These are phyloP conservation scores for Eremobia ochroleuca DNA, from an alignment of 2,888 invertebrate species.

Conservation along the genomic window DNA sequence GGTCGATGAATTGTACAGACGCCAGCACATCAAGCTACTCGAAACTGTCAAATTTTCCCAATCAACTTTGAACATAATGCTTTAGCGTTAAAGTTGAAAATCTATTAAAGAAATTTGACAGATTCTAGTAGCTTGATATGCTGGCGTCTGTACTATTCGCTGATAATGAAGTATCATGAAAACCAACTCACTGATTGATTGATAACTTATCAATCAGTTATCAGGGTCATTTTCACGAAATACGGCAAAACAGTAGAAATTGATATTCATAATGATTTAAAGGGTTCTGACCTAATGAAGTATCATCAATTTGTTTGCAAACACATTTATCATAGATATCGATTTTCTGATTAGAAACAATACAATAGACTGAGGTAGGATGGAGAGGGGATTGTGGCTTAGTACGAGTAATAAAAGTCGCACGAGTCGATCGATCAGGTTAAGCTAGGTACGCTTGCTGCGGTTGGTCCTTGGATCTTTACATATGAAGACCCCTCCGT, in stretches of 20 bases:
- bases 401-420: not conserved
- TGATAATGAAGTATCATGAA: slow-evolving; percentile 13
- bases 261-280: slow-evolving; percentile 28
- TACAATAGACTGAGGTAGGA: slow-evolving; percentile 2
- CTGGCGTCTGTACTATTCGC: too few relatives aligned
- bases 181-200: slow-evolving; percentile 37
- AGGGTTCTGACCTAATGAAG: slow-evolving; percentile 13
- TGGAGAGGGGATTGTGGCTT: not conserved
- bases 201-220: slow-evolving; percentile 41
- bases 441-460: not conserved
- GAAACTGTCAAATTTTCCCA: too few relatives aligned
- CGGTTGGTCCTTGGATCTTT: not conserved
- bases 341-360: slow-evolving; percentile 35
- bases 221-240: slow-evolving; percentile 13
- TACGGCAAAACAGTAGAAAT: slow-evolving; percentile 19
- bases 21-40: too few relatives aligned
- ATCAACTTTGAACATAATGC: too few relatives aligned
- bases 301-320: slow-evolving; percentile 8
- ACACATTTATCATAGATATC: slow-evolving; percentile 35
- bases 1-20: slow-evolving; percentile 18
- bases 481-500: not conserved
- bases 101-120: too few relatives aligned
- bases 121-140: too few relatives aligned
- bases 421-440: not conserved
- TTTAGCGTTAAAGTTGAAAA: too few relatives aligned